Evolutionary conservation across 2,888 invertebrate species (phyloP), one percentile per base, ranked within the genome.

Genomic region (Ernsta delagoae): DNA sequence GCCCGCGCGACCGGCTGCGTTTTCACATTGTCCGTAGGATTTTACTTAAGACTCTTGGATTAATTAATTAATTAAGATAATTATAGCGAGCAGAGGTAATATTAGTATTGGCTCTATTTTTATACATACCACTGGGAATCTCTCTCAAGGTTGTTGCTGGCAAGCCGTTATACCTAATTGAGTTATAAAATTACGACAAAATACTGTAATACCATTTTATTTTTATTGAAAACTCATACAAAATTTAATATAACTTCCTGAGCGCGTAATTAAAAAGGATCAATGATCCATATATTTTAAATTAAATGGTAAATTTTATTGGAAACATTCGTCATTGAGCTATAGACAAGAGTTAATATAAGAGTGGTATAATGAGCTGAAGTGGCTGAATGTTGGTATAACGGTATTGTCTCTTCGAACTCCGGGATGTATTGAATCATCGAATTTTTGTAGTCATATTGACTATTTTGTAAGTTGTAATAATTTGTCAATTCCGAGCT

Each of bases 61-160:
- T 82, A 79, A 82, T 75, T 80, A 79, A 82, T 75, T 80, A 74
- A 82, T 78, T 86, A 86, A 87, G 86, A 83, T 83, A 81, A 79
- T 78, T 75, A 78, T 86, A 83, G 77, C 76, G 78, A 79, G 77
- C 79, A 81, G 83, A 85, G 78, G 80, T 85, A 84, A 83, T 83
- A 81, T 66, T 66, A 78, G 79, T 84, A 84, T 83, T 80, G 82
- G 82, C 84, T 87, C 85, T 90, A 90, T 90, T 89, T 89, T 90
- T 89, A 81, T 90, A 90, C 83, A 79, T 82, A 83, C 76, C 78
- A 78, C 79, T 75, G 67, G 36, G 83, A 83, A 83, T 83, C 82
- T 83, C 83, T 74, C 74, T 56, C 63, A 73, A 65, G 70, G 67
- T 62, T 56, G 57, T 56, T 36, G 68, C 62, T 50, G 61, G 61